Evolutionary conservation across 2,888 invertebrate genomes (phyloP).

Genomic region (Metalampra italica): DNA sequence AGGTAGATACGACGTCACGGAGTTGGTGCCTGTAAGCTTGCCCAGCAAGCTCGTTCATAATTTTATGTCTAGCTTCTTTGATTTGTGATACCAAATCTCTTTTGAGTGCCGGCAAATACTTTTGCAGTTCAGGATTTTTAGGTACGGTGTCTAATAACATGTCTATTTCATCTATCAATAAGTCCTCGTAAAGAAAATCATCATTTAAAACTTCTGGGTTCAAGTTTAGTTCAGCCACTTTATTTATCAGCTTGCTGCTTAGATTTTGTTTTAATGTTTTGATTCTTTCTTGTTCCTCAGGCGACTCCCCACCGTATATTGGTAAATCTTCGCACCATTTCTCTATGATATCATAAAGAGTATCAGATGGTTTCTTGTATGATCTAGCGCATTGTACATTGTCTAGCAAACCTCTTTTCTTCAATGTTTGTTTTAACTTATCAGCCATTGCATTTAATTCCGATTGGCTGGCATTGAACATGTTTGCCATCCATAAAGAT

Average conservation of each 20-base stretch:
- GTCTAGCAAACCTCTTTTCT: neutral
- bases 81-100: slow-evolving; percentile 29
- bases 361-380: slow-evolving; percentile 23
- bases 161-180: slow-evolving; percentile 39
- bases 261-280: slow-evolving; percentile 32
- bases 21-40: slow-evolving; percentile 41
- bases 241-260: slow-evolving; percentile 29
- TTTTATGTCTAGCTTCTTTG: slow-evolving; percentile 27
- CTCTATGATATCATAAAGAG: slow-evolving; percentile 28
- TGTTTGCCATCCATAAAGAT: slow-evolving; percentile 8
- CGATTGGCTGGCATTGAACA: slow-evolving; percentile 1
- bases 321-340: slow-evolving; percentile 35
- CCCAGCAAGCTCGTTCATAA: slow-evolving; percentile 29
- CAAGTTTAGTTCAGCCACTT: slow-evolving; percentile 41
- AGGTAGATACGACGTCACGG: slow-evolving; percentile 35
- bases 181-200: slow-evolving; percentile 34
- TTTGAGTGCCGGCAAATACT: slow-evolving; percentile 23
- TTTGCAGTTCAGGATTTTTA: slow-evolving; percentile 16
- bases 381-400: neutral
- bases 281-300: slow-evolving; percentile 20
- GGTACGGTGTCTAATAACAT: slow-evolving; percentile 25
- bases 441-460: neutral
- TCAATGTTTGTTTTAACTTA: neutral
- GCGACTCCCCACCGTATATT: slow-evolving; percentile 17
- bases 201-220: slow-evolving; percentile 43